Evolutionary conservation across 1,140 invertebrate species (phyloP).

Genomic region (Coboldia fuscipes): DNA sequence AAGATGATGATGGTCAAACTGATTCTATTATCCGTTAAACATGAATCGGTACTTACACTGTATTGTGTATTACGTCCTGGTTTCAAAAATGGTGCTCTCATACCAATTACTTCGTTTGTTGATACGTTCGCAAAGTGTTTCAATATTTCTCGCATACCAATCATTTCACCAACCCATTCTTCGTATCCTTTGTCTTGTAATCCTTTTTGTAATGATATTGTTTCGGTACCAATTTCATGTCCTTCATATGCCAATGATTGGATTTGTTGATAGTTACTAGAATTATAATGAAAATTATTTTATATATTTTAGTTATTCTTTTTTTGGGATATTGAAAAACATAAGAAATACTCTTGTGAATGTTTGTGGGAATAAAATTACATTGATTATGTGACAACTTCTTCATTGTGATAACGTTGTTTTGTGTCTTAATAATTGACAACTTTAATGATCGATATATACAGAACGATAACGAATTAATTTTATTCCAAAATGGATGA

Average conservation of each 20-base stretch:
- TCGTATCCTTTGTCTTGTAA: conserved; percentile 74
- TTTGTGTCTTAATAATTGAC: no score
- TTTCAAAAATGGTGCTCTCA: conserved; percentile 75
- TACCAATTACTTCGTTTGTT: conserved; percentile 60
- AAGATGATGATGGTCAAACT: no score
- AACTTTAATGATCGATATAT: no score
- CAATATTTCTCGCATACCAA: conserved; percentile 77
- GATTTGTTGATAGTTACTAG: conserved; percentile 80
- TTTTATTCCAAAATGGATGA: no score
- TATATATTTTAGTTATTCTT: neutral
- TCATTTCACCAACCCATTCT: conserved; percentile 83
- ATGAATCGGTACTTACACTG: conserved; percentile 55
- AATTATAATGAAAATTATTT: conserved; percentile 7
- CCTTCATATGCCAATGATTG: conserved; percentile 70
- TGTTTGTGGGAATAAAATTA: no score
- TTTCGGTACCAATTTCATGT: conserved; percentile 82
- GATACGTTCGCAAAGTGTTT: conserved; percentile 64
- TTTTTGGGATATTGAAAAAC: no score
- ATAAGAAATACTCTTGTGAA: no score
- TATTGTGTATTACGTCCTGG: conserved; percentile 81
- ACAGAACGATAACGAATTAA: no score
- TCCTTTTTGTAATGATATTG: conserved; percentile 61
- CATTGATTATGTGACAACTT: no score
- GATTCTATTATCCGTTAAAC: no score
- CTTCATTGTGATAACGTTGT: no score